These are phyloP conservation scores for Narcine bancroftii DNA, from an alignment of 2,113 vertebrate species.

Conservation along the genomic window DNA sequence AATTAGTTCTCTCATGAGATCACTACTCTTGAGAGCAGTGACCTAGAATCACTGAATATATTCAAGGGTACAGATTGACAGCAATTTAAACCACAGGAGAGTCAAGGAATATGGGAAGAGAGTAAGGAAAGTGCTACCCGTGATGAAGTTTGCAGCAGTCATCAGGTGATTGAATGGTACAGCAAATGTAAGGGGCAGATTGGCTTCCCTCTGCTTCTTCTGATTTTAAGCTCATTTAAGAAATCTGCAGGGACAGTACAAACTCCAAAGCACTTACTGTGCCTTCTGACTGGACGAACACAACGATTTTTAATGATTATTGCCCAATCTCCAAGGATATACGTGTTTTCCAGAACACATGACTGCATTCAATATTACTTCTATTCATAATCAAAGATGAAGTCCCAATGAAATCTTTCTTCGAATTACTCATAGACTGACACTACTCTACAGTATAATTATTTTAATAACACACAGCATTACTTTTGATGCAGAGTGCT, in stretches of 20 bases:
- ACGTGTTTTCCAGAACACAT: neutral
- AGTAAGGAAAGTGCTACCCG: too few species aligned
- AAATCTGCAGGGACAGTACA: neutral
- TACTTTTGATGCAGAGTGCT: neutral
- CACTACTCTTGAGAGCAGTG: too few species aligned
- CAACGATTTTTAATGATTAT: neutral
- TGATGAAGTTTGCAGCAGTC: too few species aligned
- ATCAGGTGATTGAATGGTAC: too few species aligned
- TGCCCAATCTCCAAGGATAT: neutral
- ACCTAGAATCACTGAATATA: too few species aligned
- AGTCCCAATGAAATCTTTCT: neutral
- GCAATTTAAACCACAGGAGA: too few species aligned
- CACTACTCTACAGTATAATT: neutral
- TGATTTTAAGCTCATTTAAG: neutral
- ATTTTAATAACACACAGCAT: constrained; percentile 14
- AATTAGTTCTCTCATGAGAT: too few species aligned
- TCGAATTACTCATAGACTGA: neutral
- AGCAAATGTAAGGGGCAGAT: too few species aligned
- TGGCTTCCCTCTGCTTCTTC: too few species aligned
- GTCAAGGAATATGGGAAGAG: too few species aligned
- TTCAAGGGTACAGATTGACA: too few species aligned
- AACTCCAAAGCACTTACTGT: neutral
- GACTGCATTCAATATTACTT: constrained; percentile 1
- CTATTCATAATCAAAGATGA: neutral
- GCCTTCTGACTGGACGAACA: neutral